Base-by-base conservation (phyloP, 2,113 vertebrate genomes). In the Mola mola region DNA sequence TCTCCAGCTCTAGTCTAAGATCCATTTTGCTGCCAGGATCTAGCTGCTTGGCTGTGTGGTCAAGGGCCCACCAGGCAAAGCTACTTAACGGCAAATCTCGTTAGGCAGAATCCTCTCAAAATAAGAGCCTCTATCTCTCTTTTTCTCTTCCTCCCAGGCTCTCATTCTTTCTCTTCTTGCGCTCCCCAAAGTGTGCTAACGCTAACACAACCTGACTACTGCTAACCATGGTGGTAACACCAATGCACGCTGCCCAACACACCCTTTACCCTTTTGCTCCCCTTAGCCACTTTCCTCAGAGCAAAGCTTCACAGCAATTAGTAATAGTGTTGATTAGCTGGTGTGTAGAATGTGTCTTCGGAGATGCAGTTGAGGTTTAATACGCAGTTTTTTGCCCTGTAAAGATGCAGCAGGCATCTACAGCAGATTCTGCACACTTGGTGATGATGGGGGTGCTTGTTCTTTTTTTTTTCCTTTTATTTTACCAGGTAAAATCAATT, bases 41-140 rank as follows among this genome's bases (percentile, higher is more conserved):
- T 61, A 25, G 60, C 48, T 46, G 44, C 52, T 66, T 40, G 71
- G 73, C 66, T 50, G 73, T 61, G 29, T 74, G 81, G 69, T 85
- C 72, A 68, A 42, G 60, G 50, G 48, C 77, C 83, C 79, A 65
- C 61, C 48, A 33, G 73, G 72, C 66, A 89, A 91, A 91, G 86
- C 89, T 89, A 75, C 90, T 91, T 87, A 82, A 60, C 73, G 67
- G 50, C 77, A 84, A 83, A 90, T 85, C 85, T 86, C 55, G 79
- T 89, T 89, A 71, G 67, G 79, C 67, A 72, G 75, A 91, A 89
- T 89, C 87, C 84, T 88, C 78, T 90, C 75, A 75, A 86, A 89
- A 82, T 74, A 88, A 82, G 77, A 88, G 53, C 46, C 8, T 55
- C 56, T 51, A 56, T 51, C 26, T 42, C 34, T 21, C 26, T 53